phyloP scores from a whole-genome alignment of 2,797 vertebrate species.

The Lepilemur septentrionalis region DNA sequence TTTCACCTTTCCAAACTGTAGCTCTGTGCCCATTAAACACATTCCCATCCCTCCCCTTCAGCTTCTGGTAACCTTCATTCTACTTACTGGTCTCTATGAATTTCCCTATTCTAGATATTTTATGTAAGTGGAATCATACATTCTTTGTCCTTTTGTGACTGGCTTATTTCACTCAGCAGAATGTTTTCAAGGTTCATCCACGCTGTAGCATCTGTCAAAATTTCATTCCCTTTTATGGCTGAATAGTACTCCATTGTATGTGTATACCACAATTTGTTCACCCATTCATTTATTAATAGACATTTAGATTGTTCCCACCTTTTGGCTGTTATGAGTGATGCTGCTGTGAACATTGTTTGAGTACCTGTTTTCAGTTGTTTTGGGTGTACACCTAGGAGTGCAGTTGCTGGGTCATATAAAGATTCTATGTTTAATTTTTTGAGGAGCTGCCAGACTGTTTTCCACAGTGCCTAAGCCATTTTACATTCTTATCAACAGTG shows the following conservation, averaged over 20 bases:
- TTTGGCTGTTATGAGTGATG: not conserved
- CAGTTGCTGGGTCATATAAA: not conserved
- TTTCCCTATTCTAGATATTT: not conserved
- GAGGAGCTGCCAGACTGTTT: not conserved
- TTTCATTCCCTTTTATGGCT: not conserved
- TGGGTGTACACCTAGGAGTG: not conserved
- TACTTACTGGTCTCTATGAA: not conserved
- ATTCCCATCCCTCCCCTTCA: not conserved
- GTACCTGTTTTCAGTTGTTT: not conserved
- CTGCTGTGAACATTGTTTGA: not conserved
- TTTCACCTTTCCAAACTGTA: not conserved
- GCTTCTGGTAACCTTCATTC: not conserved
- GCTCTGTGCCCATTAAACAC: not conserved
- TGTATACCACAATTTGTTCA: not conserved
- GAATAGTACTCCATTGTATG: not conserved
- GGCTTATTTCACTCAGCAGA: not conserved
- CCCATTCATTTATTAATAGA: not conserved
- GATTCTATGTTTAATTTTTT: not conserved
- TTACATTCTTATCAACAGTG: not conserved
- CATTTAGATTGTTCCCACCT: not conserved
- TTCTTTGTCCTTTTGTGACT: not conserved
- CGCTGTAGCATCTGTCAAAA: not conserved
- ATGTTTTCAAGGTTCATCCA: not conserved
- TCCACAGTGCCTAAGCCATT: not conserved
- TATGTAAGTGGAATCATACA: not conserved